A percentile compares a stretch with the other conserved stretches of the same genome.
These are phyloP conservation scores for Colinus virginianus DNA, from an alignment of 2,113 vertebrate genomes.

Conservation along the genomic window DNA sequence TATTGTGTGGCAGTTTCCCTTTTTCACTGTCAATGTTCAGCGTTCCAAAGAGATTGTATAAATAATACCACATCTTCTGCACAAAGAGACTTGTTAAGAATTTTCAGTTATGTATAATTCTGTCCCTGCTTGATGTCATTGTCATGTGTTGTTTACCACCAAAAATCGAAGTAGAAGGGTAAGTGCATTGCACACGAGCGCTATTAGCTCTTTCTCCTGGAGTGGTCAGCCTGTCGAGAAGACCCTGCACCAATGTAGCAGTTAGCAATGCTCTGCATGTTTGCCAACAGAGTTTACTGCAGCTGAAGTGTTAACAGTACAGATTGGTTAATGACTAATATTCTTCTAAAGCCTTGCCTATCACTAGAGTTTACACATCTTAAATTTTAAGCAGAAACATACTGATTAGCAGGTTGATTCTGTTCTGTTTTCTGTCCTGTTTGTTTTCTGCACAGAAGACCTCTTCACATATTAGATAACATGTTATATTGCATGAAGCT, in stretches of 20 bases:
- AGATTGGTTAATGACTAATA: neutral
- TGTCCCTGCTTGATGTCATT: accelerated
- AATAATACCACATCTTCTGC: neutral
- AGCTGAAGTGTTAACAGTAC: neutral
- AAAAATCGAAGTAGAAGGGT: neutral
- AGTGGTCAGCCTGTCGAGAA: neutral
- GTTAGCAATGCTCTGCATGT: accelerated
- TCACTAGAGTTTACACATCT: neutral
- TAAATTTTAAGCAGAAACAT: neutral
- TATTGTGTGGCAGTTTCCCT: neutral
- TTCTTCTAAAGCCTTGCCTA: neutral
- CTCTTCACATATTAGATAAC: neutral
- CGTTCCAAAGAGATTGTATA: neutral
- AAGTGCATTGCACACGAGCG: neutral
- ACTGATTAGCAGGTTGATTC: neutral
- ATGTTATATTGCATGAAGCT: neutral
- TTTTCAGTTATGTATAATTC: neutral
- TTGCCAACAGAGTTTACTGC: neutral
- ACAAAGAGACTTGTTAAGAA: neutral
- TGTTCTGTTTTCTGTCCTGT: neutral
- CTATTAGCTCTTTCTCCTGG: neutral
- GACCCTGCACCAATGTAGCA: neutral
- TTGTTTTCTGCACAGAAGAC: neutral
- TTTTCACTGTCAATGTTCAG: neutral
- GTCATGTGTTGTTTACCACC: neutral